Conservation (phyloP, 1,140 invertebrate genomes). For the Pissodes strobi region DNA sequence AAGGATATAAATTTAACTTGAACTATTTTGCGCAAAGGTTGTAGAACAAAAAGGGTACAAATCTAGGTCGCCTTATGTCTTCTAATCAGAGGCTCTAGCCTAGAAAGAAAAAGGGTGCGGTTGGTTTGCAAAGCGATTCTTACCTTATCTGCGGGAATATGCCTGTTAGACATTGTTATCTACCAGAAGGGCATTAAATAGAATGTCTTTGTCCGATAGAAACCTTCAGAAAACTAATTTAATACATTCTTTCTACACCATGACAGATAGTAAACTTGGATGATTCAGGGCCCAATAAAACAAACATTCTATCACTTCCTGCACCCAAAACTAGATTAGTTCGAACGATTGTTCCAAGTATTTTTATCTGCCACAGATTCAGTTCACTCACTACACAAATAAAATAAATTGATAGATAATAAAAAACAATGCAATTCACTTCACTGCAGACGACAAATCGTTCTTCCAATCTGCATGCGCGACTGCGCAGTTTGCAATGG, state of each 20-base stretch:
- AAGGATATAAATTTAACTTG: constrained; percentile 2
- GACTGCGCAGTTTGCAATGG: constrained; percentile 17
- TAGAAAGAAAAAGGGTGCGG: constrained; percentile 40
- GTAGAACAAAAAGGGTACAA: constrained; percentile 21
- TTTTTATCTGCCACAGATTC: too few species aligned
- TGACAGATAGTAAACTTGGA: constrained; percentile 25
- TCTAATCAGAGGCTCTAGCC: constrained; percentile 31
- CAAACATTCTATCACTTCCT: constrained; percentile 26
- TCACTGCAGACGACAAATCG: constrained; percentile 24
- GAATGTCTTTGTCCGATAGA: constrained; percentile 15
- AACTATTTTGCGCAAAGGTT: constrained; percentile 1
- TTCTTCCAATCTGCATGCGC: constrained; percentile 31
- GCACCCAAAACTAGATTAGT: neutral
- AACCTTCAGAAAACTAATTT: constrained; percentile 26
- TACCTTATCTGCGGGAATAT: constrained; percentile 43
- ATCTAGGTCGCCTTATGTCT: constrained; percentile 41
- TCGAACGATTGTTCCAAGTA: constrained; percentile 5
- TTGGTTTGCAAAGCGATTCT: constrained; percentile 21
- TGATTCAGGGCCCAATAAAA: constrained; percentile 34
- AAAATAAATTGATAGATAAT: too few species aligned
- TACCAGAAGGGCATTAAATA: constrained; percentile 34
- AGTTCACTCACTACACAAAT: too few species aligned
- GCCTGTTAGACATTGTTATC: constrained; percentile 37
- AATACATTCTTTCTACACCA: constrained; percentile 34
- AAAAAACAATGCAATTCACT: constrained; percentile 35